Percentiles rank a stretch among this genome's conserved stretches.
Evolutionary conservation across 2,113 vertebrate genomes (phyloP).

Genomic region (Odontophorus gujanensis): DNA sequence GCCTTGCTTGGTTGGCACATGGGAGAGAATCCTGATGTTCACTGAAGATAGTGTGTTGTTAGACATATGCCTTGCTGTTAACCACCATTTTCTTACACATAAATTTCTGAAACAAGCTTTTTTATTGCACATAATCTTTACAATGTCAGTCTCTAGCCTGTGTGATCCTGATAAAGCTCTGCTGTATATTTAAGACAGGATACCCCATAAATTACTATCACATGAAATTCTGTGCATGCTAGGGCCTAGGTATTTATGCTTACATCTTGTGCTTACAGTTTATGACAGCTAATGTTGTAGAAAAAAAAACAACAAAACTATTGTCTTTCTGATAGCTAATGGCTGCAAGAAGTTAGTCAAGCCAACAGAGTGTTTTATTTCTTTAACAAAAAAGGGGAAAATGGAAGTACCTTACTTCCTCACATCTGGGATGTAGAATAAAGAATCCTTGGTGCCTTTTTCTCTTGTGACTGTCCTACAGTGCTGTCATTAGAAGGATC

Average conservation of each 20-base stretch:
- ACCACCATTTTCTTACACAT: not conserved
- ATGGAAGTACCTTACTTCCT: not conserved
- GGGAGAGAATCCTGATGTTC: not conserved
- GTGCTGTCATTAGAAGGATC: not conserved
- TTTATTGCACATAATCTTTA: conserved; percentile 39
- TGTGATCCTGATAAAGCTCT: conserved; percentile 24
- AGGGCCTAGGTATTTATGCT: not conserved
- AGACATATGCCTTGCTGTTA: conserved; percentile 7
- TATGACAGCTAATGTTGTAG: not conserved
- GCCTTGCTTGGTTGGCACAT: not conserved
- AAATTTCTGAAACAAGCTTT: conserved; percentile 27
- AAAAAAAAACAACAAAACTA: not conserved
- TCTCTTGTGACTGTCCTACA: not conserved
- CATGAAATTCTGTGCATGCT: not conserved
- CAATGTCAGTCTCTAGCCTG: not conserved
- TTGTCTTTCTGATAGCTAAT: not conserved
- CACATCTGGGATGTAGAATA: not conserved
- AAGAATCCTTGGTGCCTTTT: not conserved
- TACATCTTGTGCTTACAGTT: not conserved
- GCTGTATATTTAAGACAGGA: conserved; percentile 15
- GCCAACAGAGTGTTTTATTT: not conserved
- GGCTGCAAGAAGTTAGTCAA: not conserved
- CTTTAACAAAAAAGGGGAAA: not conserved
- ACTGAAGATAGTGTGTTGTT: not conserved
- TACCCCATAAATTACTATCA: conserved; percentile 22